Evolutionary conservation across 2,113 vertebrate genomes (phyloP), one percentile per base, ranked within the genome.

Genomic region (Oostethus manadensis): DNA sequence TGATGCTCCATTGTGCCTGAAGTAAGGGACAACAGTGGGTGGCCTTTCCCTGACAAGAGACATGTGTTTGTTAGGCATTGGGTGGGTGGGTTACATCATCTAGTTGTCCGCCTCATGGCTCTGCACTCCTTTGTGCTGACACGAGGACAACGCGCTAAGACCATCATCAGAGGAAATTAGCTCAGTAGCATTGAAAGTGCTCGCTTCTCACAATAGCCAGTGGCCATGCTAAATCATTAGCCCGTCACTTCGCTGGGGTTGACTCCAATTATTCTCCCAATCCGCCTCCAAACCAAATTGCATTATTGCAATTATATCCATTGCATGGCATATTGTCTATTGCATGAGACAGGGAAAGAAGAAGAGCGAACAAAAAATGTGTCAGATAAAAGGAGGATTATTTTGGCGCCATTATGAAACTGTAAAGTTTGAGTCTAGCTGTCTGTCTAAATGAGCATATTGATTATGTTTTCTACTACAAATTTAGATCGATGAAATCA

Each of bases 301-400:
- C 85, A 88, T 88, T 88, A 88, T 83, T 85, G 58, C 85, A 88
- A 88, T 88, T 85, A 87, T 85, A 83, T 87, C 75, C 73, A 75
- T 76, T 74, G 75, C 73, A 63, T 86, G 84, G 85, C 84, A 85
- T 77, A 86, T 81, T 84, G 84, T 85, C 49, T 20, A 58, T 46
- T 44, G 66, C 17, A 20, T 74, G 78, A 80, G 76, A 71, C 35
- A 67, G 54, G 58, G 56, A 60, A 56, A 56, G n/a, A 48, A 70
- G 59, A 26, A 62, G 64, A 58, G 48, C 58, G 70, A 38, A 48
- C 65, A 47, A 51, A 54, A 57, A 51, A 72, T 63, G 18, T 65
- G 29, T 21, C 20, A 68, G 59, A 70, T 29, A 42, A 62, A 61
- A 45, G 66, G 55, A 59, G 20, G 21, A 66, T 76, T 45, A 63